A percentile compares a stretch with the other conserved stretches of the same genome.
phyloP scores from a whole-genome alignment of 2,888 invertebrate genomes.

The Elegia similella region DNA sequence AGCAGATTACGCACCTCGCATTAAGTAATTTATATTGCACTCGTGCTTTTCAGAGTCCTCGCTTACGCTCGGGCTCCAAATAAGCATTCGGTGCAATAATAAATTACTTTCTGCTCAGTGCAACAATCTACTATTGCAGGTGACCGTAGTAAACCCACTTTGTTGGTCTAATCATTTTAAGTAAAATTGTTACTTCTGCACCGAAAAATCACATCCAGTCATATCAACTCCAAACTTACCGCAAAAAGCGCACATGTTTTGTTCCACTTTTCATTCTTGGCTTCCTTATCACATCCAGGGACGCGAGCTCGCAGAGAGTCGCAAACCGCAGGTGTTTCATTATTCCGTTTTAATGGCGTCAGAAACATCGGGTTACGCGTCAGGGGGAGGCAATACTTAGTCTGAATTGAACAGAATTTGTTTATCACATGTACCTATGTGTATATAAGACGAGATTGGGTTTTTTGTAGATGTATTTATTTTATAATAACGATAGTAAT shows the following conservation, averaged over 20 bases:
- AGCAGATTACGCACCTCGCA: too few relatives aligned
- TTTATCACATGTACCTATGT: constrained; percentile 14
- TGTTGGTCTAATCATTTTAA: too few relatives aligned
- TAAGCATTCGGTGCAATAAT: too few relatives aligned
- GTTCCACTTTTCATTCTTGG: neutral
- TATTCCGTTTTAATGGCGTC: constrained; percentile 76
- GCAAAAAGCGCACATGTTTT: neutral
- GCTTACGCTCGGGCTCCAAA: too few relatives aligned
- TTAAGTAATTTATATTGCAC: too few relatives aligned
- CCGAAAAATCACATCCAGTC: neutral
- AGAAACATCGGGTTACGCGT: constrained; percentile 58
- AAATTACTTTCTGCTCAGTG: too few relatives aligned
- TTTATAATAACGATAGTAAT: too few relatives aligned
- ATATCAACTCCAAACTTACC: neutral
- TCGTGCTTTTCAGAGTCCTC: too few relatives aligned
- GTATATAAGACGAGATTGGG: neutral
- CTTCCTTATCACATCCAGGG: constrained; percentile 24
- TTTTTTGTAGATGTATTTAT: neutral
- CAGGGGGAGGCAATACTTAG: constrained; percentile 32
- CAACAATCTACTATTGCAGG: too few relatives aligned
- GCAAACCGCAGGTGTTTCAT: constrained; percentile 77
- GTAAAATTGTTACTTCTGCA: too few relatives aligned
- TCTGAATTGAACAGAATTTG: constrained; percentile 26
- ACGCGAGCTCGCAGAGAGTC: constrained; percentile 33
- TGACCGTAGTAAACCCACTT: too few relatives aligned